phyloP scores from a whole-genome alignment of 2,113 vertebrate species.

The Oenanthe melanoleuca region DNA sequence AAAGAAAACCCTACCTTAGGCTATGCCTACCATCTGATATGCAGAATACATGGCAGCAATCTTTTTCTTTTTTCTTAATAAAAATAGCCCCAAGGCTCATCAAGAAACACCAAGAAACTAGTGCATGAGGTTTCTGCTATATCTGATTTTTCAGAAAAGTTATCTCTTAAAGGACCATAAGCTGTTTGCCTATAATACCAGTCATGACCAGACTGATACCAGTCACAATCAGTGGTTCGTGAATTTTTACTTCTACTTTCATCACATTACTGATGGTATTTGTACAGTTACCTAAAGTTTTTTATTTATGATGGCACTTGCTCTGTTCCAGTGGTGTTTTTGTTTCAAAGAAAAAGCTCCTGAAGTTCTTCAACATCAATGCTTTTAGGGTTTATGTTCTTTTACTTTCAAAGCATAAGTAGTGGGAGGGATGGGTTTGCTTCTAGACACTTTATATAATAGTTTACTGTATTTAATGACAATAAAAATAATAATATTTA shows the following conservation, averaged over 20 bases:
- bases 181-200: not conserved
- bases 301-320: not conserved
- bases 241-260: not conserved
- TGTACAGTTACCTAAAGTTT: not conserved
- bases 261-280: not conserved
- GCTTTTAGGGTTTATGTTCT: not conserved
- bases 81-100: rapidly evolving
- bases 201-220: not conserved
- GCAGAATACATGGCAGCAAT: not conserved
- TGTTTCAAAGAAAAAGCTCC: not conserved
- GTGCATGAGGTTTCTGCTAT: not conserved
- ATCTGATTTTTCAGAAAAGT: not conserved
- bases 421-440: not conserved
- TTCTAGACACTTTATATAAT: not conserved
- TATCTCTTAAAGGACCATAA: not conserved
- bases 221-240: not conserved
- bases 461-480: not conserved
- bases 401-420: not conserved
- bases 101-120: not conserved
- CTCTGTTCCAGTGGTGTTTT: not conserved
- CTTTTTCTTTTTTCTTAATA: not conserved
- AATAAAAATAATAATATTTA: not conserved
- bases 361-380: rapidly evolving
- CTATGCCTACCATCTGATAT: not conserved
- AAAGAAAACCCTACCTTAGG: not conserved